These are phyloP conservation scores for Cataglyphis hispanica DNA, from an alignment of 1,140 invertebrate genomes.

Conservation along the genomic window DNA sequence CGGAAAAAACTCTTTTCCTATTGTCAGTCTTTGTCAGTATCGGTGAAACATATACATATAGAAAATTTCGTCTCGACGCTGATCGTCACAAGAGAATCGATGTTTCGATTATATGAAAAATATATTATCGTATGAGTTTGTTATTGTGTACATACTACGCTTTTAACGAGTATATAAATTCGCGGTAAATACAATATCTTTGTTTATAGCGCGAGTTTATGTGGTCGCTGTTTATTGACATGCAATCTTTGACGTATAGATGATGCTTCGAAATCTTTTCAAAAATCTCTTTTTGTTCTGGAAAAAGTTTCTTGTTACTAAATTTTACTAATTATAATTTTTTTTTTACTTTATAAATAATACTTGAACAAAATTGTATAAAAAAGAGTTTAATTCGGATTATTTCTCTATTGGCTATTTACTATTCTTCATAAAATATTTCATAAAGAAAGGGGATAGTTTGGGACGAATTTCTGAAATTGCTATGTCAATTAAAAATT, in stretches of 20 bases:
- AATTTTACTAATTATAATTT: neutral
- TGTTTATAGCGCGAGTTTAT: neutral
- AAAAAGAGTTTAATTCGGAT: neutral
- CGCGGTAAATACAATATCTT: slow-evolving; percentile 38
- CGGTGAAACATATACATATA: slow-evolving; percentile 12
- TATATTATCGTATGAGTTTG: slow-evolving; percentile 2
- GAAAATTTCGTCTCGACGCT: neutral
- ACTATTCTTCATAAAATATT: neutral
- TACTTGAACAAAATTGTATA: slow-evolving; percentile 5
- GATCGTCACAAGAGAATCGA: neutral
- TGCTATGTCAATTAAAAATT: neutral
- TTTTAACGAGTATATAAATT: slow-evolving; percentile 43
- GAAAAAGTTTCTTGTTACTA: neutral
- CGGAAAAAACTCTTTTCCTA: slow-evolving; percentile 35
- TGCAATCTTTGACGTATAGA: neutral
- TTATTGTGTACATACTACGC: slow-evolving; percentile 3
- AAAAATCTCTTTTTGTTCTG: neutral
- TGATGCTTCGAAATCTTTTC: neutral
- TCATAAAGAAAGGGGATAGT: neutral
- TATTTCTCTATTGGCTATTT: slow-evolving; percentile 1
- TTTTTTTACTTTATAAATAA: neutral
- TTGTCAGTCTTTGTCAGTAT: slow-evolving; percentile 1
- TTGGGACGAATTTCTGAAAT: neutral
- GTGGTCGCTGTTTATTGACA: neutral
- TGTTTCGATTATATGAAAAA: slow-evolving; percentile 45